These are phyloP conservation scores for Tetramorium parvispinum DNA, from an alignment of 1,140 invertebrate species.

Conservation along the genomic window DNA sequence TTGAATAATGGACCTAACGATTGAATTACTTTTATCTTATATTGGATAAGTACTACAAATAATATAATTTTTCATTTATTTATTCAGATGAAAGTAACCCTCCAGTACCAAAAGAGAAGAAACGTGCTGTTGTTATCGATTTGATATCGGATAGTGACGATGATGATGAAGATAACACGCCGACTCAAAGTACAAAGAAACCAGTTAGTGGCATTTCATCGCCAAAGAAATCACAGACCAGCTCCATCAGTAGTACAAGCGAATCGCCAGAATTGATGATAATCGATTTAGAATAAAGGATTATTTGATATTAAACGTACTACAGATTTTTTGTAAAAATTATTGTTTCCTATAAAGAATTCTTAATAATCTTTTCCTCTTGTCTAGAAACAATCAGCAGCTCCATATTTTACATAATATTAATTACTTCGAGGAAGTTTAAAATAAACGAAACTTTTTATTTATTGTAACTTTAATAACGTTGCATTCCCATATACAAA, in stretches of 20 bases:
- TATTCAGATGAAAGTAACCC: slow-evolving; percentile 81
- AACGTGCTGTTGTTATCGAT: slow-evolving; percentile 82
- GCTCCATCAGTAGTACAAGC: slow-evolving; percentile 83
- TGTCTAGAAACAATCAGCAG: not conserved
- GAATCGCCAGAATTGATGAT: slow-evolving; percentile 85
- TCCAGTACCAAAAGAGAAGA: slow-evolving; percentile 78
- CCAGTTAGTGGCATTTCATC: slow-evolving; percentile 61
- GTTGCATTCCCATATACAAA: slow-evolving; percentile 28
- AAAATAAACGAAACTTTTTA: not conserved
- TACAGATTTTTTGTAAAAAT: slow-evolving; percentile 33
- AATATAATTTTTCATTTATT: slow-evolving; percentile 17
- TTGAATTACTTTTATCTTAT: not conserved
- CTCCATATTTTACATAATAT: not conserved
- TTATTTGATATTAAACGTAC: slow-evolving; percentile 38
- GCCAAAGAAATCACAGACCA: slow-evolving; percentile 81
- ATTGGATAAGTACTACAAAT: not conserved
- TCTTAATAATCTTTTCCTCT: not conserved
- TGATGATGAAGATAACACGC: slow-evolving; percentile 77
- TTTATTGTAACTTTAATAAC: slow-evolving; percentile 44
- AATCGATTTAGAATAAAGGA: slow-evolving; percentile 83
- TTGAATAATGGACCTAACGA: too few relatives aligned
- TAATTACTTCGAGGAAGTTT: not conserved
- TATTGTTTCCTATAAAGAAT: not conserved
- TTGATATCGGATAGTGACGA: slow-evolving; percentile 84
- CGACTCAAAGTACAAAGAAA: slow-evolving; percentile 79